Evolutionary conservation across 23 tunicate species (phyloP), one percentile per base, ranked within the genome.

Genomic region (Halocynthia roretzi): DNA sequence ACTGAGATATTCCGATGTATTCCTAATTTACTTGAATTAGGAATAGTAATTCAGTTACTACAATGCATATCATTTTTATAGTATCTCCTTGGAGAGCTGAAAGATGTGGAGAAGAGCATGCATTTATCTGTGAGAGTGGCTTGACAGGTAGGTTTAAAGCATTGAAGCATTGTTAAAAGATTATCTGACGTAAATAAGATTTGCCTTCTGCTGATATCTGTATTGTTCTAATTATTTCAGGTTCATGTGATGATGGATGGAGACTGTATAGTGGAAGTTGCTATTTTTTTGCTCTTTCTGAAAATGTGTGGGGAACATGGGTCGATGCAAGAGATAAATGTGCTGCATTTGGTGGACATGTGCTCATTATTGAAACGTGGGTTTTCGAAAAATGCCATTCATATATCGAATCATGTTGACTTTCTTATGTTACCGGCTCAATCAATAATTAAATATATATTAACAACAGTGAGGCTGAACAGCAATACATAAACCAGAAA

Each of bases 161-260:
- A 2, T 60, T 1, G 2, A 15, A 15, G 64, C 17, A 15, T 15
- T 60, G n/a, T 15, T 60, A 60, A 60, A 60, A 60, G 17, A 60
- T 15, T 0, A 1, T 1, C 17, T 60, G 64, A 15, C 78, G 85
- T 80, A 80, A 72, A 15, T 50, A 72, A 50, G 51, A 48, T 51
- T 68, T 31, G 44, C 2, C 4, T 1, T 68, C 40, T 68, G 5
- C 2, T 11, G 14, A 63, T 76, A 17, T 18, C 72, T 10, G 53
- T 80, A 61, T 61, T 76, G 12, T 78, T 78, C 17, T 68, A 70
- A 49, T 17, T 57, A 6, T 50, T 23, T 2, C 76, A 89, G 99
- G 96, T 6, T 71, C 95, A 0, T 95, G 99, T 71, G 91, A 87
- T 7, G 72, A 72, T 6, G 99, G 99, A 5, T 95, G 99, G 99